Evolutionary conservation across 2,113 vertebrate species (phyloP), one percentile per base, ranked within the genome.

Genomic region (Actenoides lindsayi): DNA sequence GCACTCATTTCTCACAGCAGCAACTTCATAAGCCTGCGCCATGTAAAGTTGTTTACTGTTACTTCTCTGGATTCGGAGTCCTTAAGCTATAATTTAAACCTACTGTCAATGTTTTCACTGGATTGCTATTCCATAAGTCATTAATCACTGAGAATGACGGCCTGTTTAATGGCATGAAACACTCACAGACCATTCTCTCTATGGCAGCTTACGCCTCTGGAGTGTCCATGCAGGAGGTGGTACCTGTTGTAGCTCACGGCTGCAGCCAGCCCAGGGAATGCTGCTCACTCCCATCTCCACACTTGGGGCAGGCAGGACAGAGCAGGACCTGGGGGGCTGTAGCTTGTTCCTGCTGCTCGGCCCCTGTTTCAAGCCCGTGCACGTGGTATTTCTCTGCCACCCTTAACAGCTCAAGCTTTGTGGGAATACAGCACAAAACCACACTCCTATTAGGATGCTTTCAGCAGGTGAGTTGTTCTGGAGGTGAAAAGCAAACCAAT

Each of bases 41-140:
- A 91, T 2, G 1, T 53, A 23, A 88, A 73, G 62, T 3, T 73
- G 62, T 73, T 92, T 94, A 50, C 95, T 85, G 31, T 76, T 69
- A 73, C 59, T 92, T 92, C 85, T 90, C 69, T 51, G 39, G 25
- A 37, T 93, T 80, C 86, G 62, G 54, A 88, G 60, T 73, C 92
- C 79, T 90, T 59, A 92, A 94, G 77, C 44, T 54, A 54, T 17
- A 77, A 74, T 94, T 92, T 64, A 92, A 94, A 84, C 39, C 48
- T 16, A 33, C 73, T 14, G 6, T 60, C 65, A 82, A 17, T 41
- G n/a, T 75, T 94, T 91, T 85, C 41, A 16, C 28, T 56, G 42
- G 10, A 50, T 48, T 93, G 75, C 83, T 62, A 6, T 90, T 83
- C 62, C 31, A 0, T 44, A 83, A 86, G 71, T 50, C 85, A 77